A percentile compares a stretch with the other conserved stretches of the same genome.
These are phyloP conservation scores for Brachyhypopomus gauderio DNA, from an alignment of 2,113 vertebrate genomes.

Conservation along the genomic window DNA sequence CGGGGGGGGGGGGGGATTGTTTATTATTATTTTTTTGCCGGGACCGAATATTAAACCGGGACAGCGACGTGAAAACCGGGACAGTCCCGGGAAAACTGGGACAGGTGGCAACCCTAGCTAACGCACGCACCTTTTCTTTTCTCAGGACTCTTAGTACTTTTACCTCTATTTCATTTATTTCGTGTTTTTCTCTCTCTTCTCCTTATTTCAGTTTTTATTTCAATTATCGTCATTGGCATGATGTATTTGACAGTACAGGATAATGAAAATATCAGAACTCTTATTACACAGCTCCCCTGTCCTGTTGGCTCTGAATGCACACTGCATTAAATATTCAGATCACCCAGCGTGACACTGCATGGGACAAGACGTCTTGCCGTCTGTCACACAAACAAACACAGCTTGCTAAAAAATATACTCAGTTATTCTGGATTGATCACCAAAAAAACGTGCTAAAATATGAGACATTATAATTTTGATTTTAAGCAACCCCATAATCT, in stretches of 20 bases:
- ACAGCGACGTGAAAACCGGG: too few relatives aligned
- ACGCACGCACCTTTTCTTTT: background rate
- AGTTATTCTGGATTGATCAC: constrained; percentile 25
- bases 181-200: constrained; percentile 70
- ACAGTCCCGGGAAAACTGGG: too few relatives aligned
- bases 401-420: constrained; percentile 9
- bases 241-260: background rate
- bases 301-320: constrained; percentile 3
- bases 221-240: background rate
- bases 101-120: too few relatives aligned
- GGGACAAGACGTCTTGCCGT: constrained; percentile 18
- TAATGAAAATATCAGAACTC: background rate
- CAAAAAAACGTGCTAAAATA: background rate
- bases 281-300: background rate
- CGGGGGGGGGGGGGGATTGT: too few relatives aligned
- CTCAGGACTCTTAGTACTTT: too few relatives aligned
- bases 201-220: constrained; percentile 51
- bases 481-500: background rate
- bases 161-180: too few relatives aligned
- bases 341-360: constrained; percentile 4
- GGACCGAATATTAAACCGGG: too few relatives aligned
- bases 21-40: too few relatives aligned
- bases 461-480: constrained; percentile 14
- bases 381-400: constrained; percentile 41
- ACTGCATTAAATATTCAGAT: constrained; percentile 37